phyloP scores from a whole-genome alignment of 2,888 invertebrate genomes.

The Andrena camellia region DNA sequence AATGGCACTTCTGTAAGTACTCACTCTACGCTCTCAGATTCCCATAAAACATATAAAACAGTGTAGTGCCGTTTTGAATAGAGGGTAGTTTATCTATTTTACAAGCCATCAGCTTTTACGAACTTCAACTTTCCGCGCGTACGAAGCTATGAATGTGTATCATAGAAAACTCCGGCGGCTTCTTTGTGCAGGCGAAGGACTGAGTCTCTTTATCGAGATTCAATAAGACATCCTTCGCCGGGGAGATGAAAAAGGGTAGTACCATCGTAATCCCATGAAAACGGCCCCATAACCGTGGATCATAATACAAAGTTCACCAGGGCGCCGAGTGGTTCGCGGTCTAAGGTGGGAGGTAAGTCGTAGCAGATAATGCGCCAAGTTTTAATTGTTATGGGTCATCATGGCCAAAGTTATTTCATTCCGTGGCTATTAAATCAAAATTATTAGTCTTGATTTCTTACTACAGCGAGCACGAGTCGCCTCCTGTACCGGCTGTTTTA shows the following conservation, averaged over 20 bases:
- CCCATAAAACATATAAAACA: too few species aligned
- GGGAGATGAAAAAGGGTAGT: constrained; percentile 48
- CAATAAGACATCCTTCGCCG: constrained; percentile 46
- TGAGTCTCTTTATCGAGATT: constrained; percentile 41
- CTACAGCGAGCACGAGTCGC: constrained; percentile 9
- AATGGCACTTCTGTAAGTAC: too few species aligned
- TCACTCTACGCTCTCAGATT: too few species aligned
- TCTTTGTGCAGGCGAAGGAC: neutral
- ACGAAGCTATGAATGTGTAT: neutral
- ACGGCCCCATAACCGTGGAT: constrained; percentile 71
- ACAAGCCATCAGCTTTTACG: neutral
- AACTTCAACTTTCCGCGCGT: neutral
- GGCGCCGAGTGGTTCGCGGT: constrained; percentile 55
- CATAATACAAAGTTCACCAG: constrained; percentile 78
- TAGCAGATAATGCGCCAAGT: constrained; percentile 75
- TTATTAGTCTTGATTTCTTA: constrained; percentile 61
- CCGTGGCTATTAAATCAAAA: constrained; percentile 70
- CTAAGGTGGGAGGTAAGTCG: constrained; percentile 49
- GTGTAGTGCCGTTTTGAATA: too few species aligned
- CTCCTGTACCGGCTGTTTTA: constrained; percentile 7
- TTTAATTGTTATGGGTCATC: constrained; percentile 80
- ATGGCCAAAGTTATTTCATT: constrained; percentile 64
- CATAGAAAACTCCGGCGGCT: neutral
- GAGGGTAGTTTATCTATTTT: constrained; percentile 1
- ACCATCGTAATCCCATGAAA: constrained; percentile 56